Evolutionary conservation across 1,140 invertebrate genomes (phyloP).

Genomic region (Drosophila chauvacae): DNA sequence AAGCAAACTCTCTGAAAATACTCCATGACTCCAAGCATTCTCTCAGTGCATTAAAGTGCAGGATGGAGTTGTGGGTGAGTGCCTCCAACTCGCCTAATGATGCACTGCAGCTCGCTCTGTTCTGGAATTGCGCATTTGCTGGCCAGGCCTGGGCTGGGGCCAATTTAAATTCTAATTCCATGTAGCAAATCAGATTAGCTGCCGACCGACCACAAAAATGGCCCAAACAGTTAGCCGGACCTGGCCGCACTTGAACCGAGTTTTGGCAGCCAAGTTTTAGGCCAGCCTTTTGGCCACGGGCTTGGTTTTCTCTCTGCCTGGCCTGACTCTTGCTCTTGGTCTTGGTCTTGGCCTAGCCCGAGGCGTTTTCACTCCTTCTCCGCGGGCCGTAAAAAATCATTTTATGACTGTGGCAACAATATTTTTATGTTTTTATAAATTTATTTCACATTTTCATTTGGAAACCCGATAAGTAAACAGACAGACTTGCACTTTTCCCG

Average conservation of each 20-base stretch:
- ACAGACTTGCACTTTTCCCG: constrained; percentile 46
- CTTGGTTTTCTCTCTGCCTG: constrained; percentile 4
- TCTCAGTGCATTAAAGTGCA: neutral
- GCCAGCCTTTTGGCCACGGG: constrained; percentile 11
- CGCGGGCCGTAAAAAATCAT: constrained; percentile 38
- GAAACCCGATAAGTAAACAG: constrained; percentile 47
- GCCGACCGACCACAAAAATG: constrained; percentile 51
- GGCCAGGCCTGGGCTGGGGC: constrained; percentile 23
- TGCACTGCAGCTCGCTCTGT: constrained; percentile 52
- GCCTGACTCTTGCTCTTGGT: constrained; percentile 1
- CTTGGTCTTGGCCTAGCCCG: constrained; percentile 18
- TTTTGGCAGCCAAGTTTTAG: constrained; percentile 13
- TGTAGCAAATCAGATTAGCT: constrained; percentile 79
- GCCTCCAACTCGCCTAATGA: constrained; percentile 65
- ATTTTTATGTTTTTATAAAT: constrained; percentile 61
- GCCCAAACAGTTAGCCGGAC: constrained; percentile 61
- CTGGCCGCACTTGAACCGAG: constrained; percentile 16
- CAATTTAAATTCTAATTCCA: constrained; percentile 81
- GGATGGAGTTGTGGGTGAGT: constrained; percentile 41
- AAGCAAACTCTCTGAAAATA: neutral
- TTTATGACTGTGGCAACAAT: constrained; percentile 55
- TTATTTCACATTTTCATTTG: constrained; percentile 56
- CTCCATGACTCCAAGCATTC: too few relatives aligned
- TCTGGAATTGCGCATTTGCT: constrained; percentile 59
- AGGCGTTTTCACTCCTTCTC: constrained; percentile 27